phyloP scores from a whole-genome alignment of 2,797 vertebrate genomes.

The Alfaro cultratus region DNA sequence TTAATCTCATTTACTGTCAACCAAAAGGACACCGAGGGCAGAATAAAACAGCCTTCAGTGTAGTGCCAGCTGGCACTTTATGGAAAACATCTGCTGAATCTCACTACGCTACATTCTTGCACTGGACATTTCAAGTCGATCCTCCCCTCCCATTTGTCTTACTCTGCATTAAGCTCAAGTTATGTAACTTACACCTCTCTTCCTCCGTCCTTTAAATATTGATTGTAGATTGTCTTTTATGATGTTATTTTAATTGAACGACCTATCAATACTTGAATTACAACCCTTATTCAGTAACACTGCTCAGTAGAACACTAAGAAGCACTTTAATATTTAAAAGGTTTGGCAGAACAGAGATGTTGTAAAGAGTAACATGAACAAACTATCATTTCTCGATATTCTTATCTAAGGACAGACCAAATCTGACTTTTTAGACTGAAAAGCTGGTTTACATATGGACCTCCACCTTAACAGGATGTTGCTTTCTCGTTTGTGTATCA shows the following conservation, averaged over 20 bases:
- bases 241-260: neutral
- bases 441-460: neutral
- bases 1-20: constrained; percentile 8
- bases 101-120: neutral
- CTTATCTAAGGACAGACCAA: neutral
- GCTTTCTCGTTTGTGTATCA: neutral
- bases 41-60: constrained; percentile 11
- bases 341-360: neutral
- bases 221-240: neutral
- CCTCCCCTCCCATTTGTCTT: neutral
- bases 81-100: neutral
- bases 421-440: neutral
- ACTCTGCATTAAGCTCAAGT: neutral
- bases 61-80: constrained; percentile 8
- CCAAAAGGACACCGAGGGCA: neutral
- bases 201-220: neutral
- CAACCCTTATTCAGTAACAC: neutral
- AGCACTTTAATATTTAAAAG: neutral
- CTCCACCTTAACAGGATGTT: neutral
- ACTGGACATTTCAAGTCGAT: neutral
- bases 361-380: no score
- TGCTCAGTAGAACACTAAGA: neutral
- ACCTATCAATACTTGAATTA: neutral
- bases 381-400: neutral
- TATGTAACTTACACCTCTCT: neutral